phyloP scores from a whole-genome alignment of 2,888 invertebrate species.

The Drosophila nr. perissopoda region DNA sequence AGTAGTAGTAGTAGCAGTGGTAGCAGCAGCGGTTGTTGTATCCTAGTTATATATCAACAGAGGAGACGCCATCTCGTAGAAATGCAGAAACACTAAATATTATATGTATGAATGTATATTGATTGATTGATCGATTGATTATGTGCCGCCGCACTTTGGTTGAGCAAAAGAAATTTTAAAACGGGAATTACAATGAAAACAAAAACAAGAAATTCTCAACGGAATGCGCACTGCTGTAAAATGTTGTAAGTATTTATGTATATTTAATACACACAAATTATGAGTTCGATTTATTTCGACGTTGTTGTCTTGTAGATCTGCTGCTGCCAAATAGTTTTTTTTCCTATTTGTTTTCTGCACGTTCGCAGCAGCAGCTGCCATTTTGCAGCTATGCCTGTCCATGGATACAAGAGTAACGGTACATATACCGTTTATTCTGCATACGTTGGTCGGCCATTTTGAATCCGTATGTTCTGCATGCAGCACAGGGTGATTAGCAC shows the following conservation, averaged over 20 bases:
- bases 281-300: conserved; percentile 28
- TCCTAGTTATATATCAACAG: conserved; percentile 67
- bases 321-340: conserved; percentile 28
- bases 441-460: conserved; percentile 56
- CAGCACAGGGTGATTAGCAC: conserved; percentile 35
- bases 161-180: conserved; percentile 46
- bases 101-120: conserved; percentile 27
- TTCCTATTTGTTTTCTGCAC: conserved; percentile 25
- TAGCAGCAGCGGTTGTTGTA: conserved; percentile 64
- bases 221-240: conserved; percentile 42
- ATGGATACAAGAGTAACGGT: conserved; percentile 31
- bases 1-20: conserved; percentile 53
- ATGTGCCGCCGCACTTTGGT: conserved; percentile 33
- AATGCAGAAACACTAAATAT: conserved; percentile 56
- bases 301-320: conserved; percentile 27
- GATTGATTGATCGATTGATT: conserved; percentile 23
- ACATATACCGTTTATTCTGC: conserved; percentile 43
- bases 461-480: conserved; percentile 36
- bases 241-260: conserved; percentile 28
- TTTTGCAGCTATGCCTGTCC: conserved; percentile 38
- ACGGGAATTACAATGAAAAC: conserved; percentile 51
- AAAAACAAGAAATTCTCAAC: conserved; percentile 39
- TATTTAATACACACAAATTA: conserved; percentile 27
- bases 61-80: conserved; percentile 55
- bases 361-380: conserved; percentile 41